A percentile compares a stretch with the other conserved stretches of the same genome.
phyloP scores from a whole-genome alignment of 2,797 vertebrate genomes.

The Gambusia yucatana region DNA sequence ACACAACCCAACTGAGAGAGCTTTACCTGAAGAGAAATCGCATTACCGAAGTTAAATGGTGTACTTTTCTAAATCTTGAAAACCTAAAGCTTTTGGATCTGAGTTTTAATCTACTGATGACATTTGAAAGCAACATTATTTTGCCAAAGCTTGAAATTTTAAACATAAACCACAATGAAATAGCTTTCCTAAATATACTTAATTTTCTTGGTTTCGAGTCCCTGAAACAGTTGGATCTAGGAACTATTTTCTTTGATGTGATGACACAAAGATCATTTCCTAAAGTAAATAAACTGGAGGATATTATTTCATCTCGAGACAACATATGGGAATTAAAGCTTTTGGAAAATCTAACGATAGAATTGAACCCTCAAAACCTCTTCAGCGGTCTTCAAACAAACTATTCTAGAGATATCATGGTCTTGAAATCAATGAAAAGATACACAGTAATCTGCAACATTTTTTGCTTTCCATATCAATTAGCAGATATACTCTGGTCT shows the following conservation, averaged over 20 bases:
- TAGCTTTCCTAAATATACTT: neutral
- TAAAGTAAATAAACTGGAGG: slow-evolving; percentile 3
- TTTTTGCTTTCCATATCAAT: neutral
- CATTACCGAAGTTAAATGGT: neutral
- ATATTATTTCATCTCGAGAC: neutral
- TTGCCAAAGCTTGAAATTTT: neutral
- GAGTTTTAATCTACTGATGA: neutral
- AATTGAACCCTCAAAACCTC: accelerated
- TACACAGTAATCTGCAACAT: neutral
- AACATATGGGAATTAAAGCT: neutral
- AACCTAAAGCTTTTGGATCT: neutral
- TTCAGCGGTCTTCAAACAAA: neutral
- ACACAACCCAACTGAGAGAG: slow-evolving; percentile 4
- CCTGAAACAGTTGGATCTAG: neutral
- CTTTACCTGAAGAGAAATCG: slow-evolving; percentile 1
- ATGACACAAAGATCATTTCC: slow-evolving; percentile 8
- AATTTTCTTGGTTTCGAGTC: neutral
- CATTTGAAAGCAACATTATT: neutral
- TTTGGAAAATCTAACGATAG: slow-evolving; percentile 20
- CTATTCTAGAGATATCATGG: accelerated
- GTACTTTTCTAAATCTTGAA: neutral
- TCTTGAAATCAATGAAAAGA: slow-evolving; percentile 8
- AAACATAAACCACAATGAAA: neutral
- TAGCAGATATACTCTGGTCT: neutral
- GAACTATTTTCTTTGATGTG: accelerated